phyloP scores from a whole-genome alignment of 2,888 invertebrate species.

The Hemistola chrysoprasaria region DNA sequence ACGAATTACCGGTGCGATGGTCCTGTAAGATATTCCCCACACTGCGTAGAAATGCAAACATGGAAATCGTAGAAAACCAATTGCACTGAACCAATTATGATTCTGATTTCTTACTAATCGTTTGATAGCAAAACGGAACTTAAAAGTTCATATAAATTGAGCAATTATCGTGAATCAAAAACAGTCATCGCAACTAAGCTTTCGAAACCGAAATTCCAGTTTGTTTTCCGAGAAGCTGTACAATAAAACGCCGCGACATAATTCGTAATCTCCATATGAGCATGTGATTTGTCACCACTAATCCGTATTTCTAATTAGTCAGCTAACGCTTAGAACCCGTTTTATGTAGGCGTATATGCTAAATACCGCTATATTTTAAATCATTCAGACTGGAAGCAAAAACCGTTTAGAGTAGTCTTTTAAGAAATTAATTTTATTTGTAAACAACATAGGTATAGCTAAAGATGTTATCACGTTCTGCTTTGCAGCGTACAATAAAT shows the following conservation, averaged over 20 bases:
- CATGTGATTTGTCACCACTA: constrained; percentile 18
- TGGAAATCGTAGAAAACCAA: no score
- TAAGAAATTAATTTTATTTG: no score
- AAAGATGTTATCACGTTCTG: no score
- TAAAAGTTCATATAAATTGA: background rate
- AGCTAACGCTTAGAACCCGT: constrained; percentile 24
- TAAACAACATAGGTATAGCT: no score
- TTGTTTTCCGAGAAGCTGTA: constrained; percentile 10
- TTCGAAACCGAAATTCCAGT: constrained; percentile 9
- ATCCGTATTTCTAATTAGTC: constrained; percentile 31
- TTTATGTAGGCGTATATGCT: constrained; percentile 28
- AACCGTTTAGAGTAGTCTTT: constrained; percentile 1
- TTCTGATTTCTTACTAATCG: no score
- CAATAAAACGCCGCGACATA: constrained; percentile 7
- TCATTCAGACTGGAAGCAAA: background rate
- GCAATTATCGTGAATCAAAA: background rate
- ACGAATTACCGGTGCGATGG: no score
- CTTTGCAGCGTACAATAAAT: no score
- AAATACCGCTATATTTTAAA: constrained; percentile 9
- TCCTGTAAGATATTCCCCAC: no score
- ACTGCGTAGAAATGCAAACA: no score
- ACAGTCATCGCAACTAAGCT: background rate
- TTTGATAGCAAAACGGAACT: no score
- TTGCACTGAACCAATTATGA: no score
- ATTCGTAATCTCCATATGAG: constrained; percentile 12